phyloP scores from a whole-genome alignment of 1,140 invertebrate species.

The Spodoptera litura region DNA sequence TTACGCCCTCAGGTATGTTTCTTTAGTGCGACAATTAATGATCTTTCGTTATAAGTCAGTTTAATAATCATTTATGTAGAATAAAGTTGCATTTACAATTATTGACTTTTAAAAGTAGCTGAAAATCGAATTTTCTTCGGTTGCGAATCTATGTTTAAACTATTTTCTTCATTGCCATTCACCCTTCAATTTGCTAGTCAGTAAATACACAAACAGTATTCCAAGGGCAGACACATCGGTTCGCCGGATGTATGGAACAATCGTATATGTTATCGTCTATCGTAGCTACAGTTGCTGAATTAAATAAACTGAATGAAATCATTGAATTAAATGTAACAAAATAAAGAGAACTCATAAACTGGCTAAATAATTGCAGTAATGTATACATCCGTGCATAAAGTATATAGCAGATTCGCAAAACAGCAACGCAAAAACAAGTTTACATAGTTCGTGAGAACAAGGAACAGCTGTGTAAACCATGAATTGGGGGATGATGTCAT shows the following conservation, averaged over 20 bases:
- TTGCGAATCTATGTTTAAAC: no score
- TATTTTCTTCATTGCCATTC: no score
- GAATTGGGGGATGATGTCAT: not conserved
- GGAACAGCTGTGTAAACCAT: conserved; percentile 33
- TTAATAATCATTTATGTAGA: no score
- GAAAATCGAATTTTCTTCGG: no score
- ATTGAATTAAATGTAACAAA: not conserved
- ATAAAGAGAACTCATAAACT: not conserved
- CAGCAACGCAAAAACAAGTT: conserved; percentile 7
- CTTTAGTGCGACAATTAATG: no score
- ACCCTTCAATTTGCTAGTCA: not conserved
- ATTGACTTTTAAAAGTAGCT: not conserved
- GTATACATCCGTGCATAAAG: not conserved
- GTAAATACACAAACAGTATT: not conserved
- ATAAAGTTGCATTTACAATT: not conserved
- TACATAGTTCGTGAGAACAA: conserved; percentile 24
- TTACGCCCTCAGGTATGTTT: conserved; percentile 72
- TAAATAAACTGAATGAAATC: no score
- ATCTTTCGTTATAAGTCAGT: no score
- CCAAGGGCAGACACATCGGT: no score
- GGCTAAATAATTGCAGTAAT: not conserved
- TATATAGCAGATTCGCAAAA: conserved; percentile 6
- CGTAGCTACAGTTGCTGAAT: no score
- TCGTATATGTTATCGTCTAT: no score
- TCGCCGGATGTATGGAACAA: no score